Base-by-base conservation (phyloP, 1,140 invertebrate species). In the Drosophila sproati region DNA sequence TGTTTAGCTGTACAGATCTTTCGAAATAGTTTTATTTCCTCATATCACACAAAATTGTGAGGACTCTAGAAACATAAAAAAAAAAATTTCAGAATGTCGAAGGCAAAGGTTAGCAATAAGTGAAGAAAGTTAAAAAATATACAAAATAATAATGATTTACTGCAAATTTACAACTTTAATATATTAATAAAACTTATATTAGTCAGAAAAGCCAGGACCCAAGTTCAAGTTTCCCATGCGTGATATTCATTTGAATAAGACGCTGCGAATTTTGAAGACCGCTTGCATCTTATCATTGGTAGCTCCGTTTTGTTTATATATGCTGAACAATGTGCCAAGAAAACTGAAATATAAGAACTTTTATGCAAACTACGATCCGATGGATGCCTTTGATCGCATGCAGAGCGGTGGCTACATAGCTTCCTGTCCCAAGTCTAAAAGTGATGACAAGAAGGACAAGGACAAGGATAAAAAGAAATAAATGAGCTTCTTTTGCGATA, bases 151-250 rank as follows among this genome's bases (percentile, higher is more conserved):
- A 54, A 6, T 34, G 2, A 2, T 57, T 7, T 31, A 31, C 2
- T 59, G 32, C 3, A n/a, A 39, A 3, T 41, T 12, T 52, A 4
- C 8, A 20, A 3, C n/a, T 34, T 10, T 2, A 20, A 5, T 5
- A 5, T 1, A 5, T n/a, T 7, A 20, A 20, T 20, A 20, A 20
- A 32, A 7, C 12, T 7, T 45, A 34, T 10, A 2, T 4, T 32
- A 48, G 7, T 7, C 3, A 37, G 50, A 2, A 2, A 6, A 29
- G 1, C 5, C 6, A 5, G 29, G 39, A 20, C 73, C 73, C 0
- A 52, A 72, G 10, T 50, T 88, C 6, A 83, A 80, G 62, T 87
- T 87, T 63, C 82, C 82, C 4, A 80, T 88, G 20, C 82, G 82
- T 10, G 41, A 74, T 28, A 2, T 28, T 0, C 80, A 88, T 37